Evolutionary conservation across 2,113 vertebrate genomes (phyloP).

Genomic region (Tetrao urogallus): DNA sequence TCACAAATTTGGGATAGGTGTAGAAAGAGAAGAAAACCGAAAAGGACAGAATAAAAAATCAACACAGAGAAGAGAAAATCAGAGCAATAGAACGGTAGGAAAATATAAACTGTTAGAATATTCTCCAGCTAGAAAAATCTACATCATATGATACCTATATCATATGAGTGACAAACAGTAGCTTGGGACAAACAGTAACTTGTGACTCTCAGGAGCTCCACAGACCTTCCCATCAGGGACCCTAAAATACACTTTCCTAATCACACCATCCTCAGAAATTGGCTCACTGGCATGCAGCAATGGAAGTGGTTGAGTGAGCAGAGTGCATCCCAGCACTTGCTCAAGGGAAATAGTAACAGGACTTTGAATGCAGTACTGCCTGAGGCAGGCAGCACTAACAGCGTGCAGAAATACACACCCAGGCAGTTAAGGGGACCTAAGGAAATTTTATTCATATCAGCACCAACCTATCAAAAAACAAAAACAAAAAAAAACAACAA

Average conservation of each 20-base stretch:
- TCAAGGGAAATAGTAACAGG: neutral
- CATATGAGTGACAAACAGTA: neutral
- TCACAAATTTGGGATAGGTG: neutral
- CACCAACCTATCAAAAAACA: neutral
- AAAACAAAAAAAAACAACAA: too few relatives aligned
- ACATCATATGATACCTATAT: too few relatives aligned
- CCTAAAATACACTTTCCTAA: neutral
- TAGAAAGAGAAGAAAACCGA: neutral
- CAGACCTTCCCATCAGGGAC: neutral
- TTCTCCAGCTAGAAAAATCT: neutral
- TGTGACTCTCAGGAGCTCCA: neutral
- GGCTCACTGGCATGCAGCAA: neutral
- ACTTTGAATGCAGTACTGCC: neutral
- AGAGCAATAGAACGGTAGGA: neutral
- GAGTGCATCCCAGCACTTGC: neutral
- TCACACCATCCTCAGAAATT: rapidly evolving
- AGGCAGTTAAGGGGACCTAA: neutral
- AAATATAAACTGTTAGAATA: neutral
- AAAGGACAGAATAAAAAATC: rapidly evolving
- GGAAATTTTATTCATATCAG: neutral
- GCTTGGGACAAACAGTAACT: neutral
- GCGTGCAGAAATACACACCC: neutral
- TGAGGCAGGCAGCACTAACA: neutral
- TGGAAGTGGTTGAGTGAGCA: neutral
- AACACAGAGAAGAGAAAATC: neutral